Evolutionary conservation across 2,797 vertebrate genomes (phyloP).

Genomic region (Poecilia picta): DNA sequence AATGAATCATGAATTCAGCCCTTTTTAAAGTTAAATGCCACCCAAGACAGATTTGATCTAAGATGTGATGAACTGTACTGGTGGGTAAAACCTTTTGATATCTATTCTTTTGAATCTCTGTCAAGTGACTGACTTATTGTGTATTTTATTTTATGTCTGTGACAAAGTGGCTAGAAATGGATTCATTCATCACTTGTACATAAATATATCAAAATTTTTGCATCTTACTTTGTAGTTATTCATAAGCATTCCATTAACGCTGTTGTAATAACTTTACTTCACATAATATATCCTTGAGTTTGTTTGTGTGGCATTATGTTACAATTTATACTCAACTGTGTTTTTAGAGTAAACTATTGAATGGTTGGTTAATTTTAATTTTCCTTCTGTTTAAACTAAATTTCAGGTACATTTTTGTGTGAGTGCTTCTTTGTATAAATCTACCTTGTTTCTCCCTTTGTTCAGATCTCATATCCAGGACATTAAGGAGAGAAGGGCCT

Average conservation of each 20-base stretch:
- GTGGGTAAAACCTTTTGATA: conserved; percentile 9
- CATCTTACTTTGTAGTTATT: not conserved
- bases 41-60: conserved; percentile 7
- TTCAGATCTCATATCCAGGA: not conserved
- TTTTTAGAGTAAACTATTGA: not conserved
- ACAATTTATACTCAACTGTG: not conserved
- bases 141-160: not conserved
- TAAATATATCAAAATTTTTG: not conserved
- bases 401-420: not conserved
- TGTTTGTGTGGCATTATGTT: not conserved
- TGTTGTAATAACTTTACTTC: not conserved
- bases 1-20: conserved; percentile 57
- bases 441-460: not conserved
- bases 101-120: not conserved
- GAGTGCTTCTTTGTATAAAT: not conserved
- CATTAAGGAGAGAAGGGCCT: not conserved
- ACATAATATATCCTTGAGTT: not conserved
- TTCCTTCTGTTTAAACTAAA: not conserved
- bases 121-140: not conserved
- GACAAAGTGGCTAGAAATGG: not conserved
- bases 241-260: not conserved
- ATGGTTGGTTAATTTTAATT: not conserved
- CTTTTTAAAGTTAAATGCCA: conserved; percentile 43
- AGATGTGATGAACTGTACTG: conserved; percentile 17
- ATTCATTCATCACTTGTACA: not conserved